These are phyloP conservation scores for Mactromeris polynyma DNA, from an alignment of 2,888 invertebrate genomes.

Conservation along the genomic window DNA sequence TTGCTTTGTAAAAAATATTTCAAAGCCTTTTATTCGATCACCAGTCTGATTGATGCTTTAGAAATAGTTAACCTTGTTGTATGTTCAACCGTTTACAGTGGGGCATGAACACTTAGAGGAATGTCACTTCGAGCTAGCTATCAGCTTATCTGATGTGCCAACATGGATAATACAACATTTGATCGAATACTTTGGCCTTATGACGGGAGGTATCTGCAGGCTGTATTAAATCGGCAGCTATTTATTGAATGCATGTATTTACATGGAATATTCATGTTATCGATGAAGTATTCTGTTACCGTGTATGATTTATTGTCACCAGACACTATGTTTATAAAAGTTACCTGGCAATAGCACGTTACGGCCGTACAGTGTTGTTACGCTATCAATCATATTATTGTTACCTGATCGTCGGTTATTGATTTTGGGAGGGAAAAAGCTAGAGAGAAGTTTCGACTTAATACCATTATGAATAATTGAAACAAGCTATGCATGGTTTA, in stretches of 20 bases:
- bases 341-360: neutral
- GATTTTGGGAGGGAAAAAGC: neutral
- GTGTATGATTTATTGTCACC: neutral
- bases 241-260: neutral
- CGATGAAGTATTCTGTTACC: neutral
- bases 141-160: neutral
- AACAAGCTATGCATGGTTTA: slow-evolving; percentile 47
- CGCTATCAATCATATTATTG: neutral
- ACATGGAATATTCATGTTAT: neutral
- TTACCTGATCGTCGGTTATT: neutral
- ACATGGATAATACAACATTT: neutral
- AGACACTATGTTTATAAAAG: neutral
- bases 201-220: neutral
- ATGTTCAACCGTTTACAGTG: neutral
- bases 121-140: neutral
- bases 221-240: neutral
- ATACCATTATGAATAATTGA: slow-evolving; percentile 60
- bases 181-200: neutral
- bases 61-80: neutral
- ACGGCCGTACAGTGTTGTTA: neutral
- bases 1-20: neutral
- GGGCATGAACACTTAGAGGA: neutral
- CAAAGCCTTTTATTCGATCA: too few relatives aligned
- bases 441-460: neutral
- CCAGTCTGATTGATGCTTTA: neutral